Conservation (phyloP, 2,113 vertebrate genomes). For the Amblyornis subalaris region DNA sequence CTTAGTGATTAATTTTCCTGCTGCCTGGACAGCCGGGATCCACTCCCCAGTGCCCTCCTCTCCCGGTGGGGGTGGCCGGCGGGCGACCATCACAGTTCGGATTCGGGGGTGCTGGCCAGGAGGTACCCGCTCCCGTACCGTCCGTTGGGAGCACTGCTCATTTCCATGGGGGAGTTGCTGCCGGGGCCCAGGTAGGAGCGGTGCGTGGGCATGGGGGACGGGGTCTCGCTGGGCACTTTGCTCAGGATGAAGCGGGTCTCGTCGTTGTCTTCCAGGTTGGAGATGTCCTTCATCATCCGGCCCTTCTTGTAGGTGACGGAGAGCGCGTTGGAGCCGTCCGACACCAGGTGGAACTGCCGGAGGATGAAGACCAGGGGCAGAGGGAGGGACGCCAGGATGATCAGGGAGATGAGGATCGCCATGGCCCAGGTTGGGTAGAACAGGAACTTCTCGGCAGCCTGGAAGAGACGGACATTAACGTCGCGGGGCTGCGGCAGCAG, state of each 20-base stretch:
- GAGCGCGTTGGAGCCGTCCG: conserved; percentile 92
- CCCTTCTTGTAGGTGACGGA: conserved; percentile 96
- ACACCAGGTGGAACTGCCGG: conserved; percentile 88
- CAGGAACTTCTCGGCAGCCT: conserved; percentile 89
- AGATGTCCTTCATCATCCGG: conserved; percentile 96
- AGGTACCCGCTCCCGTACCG: conserved; percentile 91
- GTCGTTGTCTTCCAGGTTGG: conserved; percentile 92
- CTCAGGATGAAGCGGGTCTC: conserved; percentile 96
- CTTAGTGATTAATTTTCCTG: not conserved
- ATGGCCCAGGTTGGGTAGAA: conserved; percentile 93
- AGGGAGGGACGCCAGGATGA: conserved; percentile 86
- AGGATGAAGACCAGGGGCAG: conserved; percentile 87
- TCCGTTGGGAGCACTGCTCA: conserved; percentile 81
- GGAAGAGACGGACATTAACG: not conserved
- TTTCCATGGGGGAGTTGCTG: conserved; percentile 84
- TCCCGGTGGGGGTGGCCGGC: not conserved
- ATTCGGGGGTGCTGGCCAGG: conserved; percentile 89
- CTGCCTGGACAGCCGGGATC: conserved; percentile 23
- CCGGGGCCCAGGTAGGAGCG: conserved; percentile 92
- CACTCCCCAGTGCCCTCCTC: conserved; percentile 38
- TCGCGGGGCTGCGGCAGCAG: not conserved
- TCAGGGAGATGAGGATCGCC: conserved; percentile 86
- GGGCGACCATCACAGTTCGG: conserved; percentile 82
- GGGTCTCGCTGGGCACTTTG: conserved; percentile 89
- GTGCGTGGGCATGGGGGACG: conserved; percentile 92